Conservation (phyloP, 2,888 invertebrate genomes). For the Ennomos erosarius region DNA sequence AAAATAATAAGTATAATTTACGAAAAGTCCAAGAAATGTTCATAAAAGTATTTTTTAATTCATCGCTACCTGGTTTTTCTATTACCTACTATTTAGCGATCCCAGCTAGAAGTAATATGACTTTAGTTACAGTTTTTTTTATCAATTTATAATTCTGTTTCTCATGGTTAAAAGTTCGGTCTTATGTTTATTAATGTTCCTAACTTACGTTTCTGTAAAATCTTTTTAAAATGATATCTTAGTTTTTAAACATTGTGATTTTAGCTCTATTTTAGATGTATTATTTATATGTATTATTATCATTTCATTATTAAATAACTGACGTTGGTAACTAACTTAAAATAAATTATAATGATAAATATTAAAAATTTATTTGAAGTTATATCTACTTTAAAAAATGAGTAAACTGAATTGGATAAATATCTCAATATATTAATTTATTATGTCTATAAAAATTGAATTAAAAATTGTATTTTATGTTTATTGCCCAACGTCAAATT, state of each 20-base stretch:
- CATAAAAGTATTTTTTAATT: not conserved
- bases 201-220: slow-evolving; percentile 6
- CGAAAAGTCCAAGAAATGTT: slow-evolving; percentile 13
- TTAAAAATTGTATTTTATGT: no score
- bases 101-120: no score
- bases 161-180: not conserved
- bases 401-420: no score
- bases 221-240: not conserved
- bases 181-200: slow-evolving; percentile 5
- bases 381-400: no score
- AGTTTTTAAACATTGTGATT: slow-evolving; percentile 58
- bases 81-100: no score
- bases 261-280: slow-evolving; percentile 57
- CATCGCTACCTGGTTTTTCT: no score
- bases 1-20: slow-evolving; percentile 16
- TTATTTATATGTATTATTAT: slow-evolving; percentile 6
- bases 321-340: not conserved
- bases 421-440: no score
- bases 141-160: not conserved
- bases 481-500: no score
- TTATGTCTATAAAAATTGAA: no score
- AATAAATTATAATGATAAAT: no score
- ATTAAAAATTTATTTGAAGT: no score
- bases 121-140: not conserved
- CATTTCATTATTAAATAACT: no score